Percentiles rank a stretch among this genome's conserved stretches.
Evolutionary conservation across 2,797 vertebrate genomes (phyloP).

Genomic region (Gambelia wislizenii): DNA sequence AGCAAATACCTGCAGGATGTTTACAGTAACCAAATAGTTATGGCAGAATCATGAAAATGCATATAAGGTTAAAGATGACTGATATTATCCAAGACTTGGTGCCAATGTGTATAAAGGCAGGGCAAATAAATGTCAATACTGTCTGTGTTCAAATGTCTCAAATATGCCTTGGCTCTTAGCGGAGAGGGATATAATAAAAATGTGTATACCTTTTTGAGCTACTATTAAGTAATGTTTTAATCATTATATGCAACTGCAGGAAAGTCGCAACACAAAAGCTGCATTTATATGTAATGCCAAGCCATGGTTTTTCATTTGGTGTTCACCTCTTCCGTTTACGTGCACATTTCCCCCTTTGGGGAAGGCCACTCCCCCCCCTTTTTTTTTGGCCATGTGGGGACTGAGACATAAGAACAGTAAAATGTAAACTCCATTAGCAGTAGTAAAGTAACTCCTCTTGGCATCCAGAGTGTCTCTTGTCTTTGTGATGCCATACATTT

Average conservation of each 20-base stretch:
- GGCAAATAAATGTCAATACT: conserved; percentile 55
- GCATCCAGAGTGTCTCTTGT: too few relatives aligned
- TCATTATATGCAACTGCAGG: not conserved
- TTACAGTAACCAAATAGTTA: not conserved
- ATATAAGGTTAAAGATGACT: conserved; percentile 60
- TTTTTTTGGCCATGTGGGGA: too few relatives aligned
- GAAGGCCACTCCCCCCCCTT: too few relatives aligned
- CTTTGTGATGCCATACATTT: too few relatives aligned
- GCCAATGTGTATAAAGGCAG: conserved; percentile 26
- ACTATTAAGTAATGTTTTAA: conserved; percentile 10
- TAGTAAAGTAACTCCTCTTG: too few relatives aligned
- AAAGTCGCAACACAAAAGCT: not conserved
- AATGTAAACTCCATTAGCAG: too few relatives aligned
- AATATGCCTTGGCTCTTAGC: conserved; percentile 32
- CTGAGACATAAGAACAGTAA: too few relatives aligned
- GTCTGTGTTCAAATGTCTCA: conserved; percentile 45
- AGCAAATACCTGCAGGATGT: not conserved
- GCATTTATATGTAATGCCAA: not conserved
- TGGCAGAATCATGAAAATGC: not conserved
- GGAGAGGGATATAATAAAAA: conserved; percentile 25
- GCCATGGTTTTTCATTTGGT: too few relatives aligned
- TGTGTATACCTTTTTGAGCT: conserved; percentile 1
- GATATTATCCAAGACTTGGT: conserved; percentile 64
- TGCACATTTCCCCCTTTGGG: not conserved
- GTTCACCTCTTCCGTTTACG: too few relatives aligned